Base-by-base conservation (phyloP, 1,140 invertebrate species). In the Heliconius himera region DNA sequence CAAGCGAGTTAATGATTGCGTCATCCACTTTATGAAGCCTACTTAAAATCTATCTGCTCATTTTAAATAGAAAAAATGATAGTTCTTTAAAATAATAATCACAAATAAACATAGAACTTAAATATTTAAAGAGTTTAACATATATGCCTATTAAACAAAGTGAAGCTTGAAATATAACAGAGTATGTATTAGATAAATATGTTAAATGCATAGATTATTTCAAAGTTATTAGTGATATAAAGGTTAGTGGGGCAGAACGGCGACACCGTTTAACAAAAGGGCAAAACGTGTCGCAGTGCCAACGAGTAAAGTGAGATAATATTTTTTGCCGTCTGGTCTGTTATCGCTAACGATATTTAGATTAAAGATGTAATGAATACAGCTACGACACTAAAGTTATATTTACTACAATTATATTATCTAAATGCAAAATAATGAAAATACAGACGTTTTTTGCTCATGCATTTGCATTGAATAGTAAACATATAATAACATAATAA, bases 181-280 rank as follows among this genome's bases (percentile, higher is more conserved):
- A 46, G 41, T 46, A 16, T 46, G 41, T 66, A 66, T 66, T 66
- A 66, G 60, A 66, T 66, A 29, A 66, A 66, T 26, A 66, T 66
- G 13, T 66, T 13, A 66, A 66, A 16, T 29, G 26, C 26, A 29
- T n/a, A 60, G 56, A 60, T 60, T 60, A 66, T 26, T 56, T 66
- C 22, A 66, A 66, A 66, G 60, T 66, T 66, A 66, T 66, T 66
- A 66, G 60, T 26, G 56, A 81, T 81, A 90, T 86, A 88, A 87
- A 89, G 90, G 91, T 90, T 85, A 93, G 87, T 91, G 84, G 90
- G 87, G 79, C 87, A 88, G 75, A 70, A n/a, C 60, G 70, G 75
- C 60, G 66, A 66, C 74, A 79, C n/a, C 49, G 74, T 79, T 79
- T 51, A 74, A 51, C 29, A 70, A 75, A 76, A 54, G 78, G 78